These are phyloP conservation scores for Synergus laeviventris DNA, from an alignment of 2,888 invertebrate species.

Conservation along the genomic window DNA sequence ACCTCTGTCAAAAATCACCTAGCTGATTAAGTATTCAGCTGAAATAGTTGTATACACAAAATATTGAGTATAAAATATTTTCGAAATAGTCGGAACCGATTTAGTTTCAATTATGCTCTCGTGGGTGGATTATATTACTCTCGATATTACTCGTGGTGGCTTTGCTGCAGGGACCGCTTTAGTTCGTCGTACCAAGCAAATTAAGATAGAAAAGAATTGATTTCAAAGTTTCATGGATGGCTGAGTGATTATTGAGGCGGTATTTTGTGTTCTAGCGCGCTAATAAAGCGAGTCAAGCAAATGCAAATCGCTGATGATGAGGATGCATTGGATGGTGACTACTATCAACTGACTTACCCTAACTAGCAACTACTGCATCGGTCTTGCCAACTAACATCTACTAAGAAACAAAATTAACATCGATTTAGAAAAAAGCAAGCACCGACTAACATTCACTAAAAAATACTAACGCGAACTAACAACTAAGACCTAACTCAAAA, in stretches of 20 bases:
- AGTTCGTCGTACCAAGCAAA: slow-evolving; percentile 27
- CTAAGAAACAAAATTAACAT: not conserved
- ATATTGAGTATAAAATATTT: not conserved
- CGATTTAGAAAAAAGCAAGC: slow-evolving; percentile 26
- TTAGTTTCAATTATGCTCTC: not conserved
- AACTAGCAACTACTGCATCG: slow-evolving; percentile 70
- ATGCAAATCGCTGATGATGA: slow-evolving; percentile 72
- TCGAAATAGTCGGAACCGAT: not conserved
- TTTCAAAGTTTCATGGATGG: not conserved
- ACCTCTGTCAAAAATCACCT: not conserved
- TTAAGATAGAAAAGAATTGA: slow-evolving; percentile 36
- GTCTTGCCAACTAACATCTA: slow-evolving; percentile 57
- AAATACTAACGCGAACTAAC: not conserved
- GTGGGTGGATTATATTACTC: not conserved
- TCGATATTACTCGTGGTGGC: slow-evolving; percentile 13
- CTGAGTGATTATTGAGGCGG: slow-evolving; percentile 56
- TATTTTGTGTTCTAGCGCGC: slow-evolving; percentile 75
- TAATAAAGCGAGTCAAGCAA: slow-evolving; percentile 73
- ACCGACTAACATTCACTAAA: slow-evolving; percentile 58
- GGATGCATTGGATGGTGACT: slow-evolving; percentile 71
- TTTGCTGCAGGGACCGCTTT: slow-evolving; percentile 20
- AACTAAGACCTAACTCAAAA: not conserved
- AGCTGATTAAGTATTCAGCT: not conserved
- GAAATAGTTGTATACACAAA: not conserved
- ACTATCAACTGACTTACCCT: slow-evolving; percentile 75